Conservation (phyloP, 2,888 invertebrate genomes). For the Hipparchia semele region DNA sequence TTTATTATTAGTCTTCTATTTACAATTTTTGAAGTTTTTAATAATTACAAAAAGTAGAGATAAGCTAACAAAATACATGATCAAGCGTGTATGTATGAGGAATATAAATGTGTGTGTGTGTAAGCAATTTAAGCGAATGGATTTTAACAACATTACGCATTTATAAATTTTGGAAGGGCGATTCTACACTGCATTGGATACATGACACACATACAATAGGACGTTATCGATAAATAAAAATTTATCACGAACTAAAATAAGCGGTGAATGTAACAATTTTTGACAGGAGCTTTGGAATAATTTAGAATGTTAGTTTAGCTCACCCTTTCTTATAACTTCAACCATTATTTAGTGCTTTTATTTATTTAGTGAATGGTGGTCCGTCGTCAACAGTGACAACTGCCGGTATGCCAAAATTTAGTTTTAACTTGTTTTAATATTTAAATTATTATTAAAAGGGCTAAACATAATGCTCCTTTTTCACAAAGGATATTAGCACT, state of each 20-base stretch:
- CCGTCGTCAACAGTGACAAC: not conserved
- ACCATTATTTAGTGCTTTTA: not conserved
- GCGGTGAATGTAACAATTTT: not conserved
- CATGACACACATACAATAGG: conserved; percentile 2
- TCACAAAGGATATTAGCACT: no score
- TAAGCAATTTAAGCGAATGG: conserved; percentile 17
- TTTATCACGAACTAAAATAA: conserved; percentile 7
- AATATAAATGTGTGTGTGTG: conserved; percentile 20
- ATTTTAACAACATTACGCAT: conserved; percentile 7
- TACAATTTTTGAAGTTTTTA: not conserved
- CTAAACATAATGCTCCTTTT: no score
- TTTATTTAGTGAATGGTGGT: not conserved
- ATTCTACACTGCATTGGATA: conserved; percentile 28
- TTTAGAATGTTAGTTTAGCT: not conserved
- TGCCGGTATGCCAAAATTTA: not conserved
- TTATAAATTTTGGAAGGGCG: conserved; percentile 24
- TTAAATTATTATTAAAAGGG: no score
- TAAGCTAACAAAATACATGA: conserved; percentile 28
- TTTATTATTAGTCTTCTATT: not conserved
- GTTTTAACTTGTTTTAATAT: not conserved
- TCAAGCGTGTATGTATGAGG: conserved; percentile 30
- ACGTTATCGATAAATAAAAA: conserved; percentile 34
- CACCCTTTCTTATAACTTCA: not conserved
- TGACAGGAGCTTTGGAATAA: not conserved
- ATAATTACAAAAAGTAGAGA: not conserved